Conservation (phyloP, 2,113 vertebrate genomes). For the Proterorhinus semilunaris region DNA sequence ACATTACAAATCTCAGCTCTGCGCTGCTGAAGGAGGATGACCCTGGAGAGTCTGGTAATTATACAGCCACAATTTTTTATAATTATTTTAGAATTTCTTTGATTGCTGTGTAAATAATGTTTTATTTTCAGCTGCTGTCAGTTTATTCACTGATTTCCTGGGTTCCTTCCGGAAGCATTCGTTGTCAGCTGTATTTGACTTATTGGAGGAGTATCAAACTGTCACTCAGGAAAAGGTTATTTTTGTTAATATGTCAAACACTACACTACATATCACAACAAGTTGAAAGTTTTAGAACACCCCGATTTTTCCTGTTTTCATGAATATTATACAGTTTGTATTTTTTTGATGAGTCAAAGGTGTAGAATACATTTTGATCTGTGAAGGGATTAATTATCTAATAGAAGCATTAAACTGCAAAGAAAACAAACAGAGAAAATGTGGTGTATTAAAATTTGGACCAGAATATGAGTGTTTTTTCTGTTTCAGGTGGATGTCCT, state of each 20-base stretch:
- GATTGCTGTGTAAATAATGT: background rate
- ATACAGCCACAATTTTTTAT: background rate
- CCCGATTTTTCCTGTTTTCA: too few species aligned
- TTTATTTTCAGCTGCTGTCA: constrained; percentile 82
- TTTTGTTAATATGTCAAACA: too few species aligned
- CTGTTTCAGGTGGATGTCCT: constrained; percentile 82
- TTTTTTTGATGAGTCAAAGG: too few species aligned
- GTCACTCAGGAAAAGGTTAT: constrained; percentile 85
- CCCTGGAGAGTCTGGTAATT: constrained; percentile 89
- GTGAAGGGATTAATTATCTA: too few species aligned
- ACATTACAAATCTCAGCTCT: constrained; percentile 83
- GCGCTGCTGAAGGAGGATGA: constrained; percentile 91
- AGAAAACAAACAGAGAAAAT: too few species aligned
- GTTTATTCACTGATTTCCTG: constrained; percentile 92
- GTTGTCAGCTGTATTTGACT: constrained; percentile 89
- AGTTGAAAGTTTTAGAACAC: too few species aligned
- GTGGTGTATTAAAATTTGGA: too few species aligned
- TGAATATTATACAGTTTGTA: too few species aligned
- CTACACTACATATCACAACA: too few species aligned
- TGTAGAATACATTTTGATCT: too few species aligned
- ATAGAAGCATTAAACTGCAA: too few species aligned
- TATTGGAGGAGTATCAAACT: constrained; percentile 89
- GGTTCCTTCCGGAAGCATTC: constrained; percentile 86
- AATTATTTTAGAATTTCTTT: background rate
- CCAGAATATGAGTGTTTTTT: too few species aligned